These are phyloP conservation scores for Euwallacea similis DNA, from an alignment of 1,140 invertebrate species.

Conservation along the genomic window DNA sequence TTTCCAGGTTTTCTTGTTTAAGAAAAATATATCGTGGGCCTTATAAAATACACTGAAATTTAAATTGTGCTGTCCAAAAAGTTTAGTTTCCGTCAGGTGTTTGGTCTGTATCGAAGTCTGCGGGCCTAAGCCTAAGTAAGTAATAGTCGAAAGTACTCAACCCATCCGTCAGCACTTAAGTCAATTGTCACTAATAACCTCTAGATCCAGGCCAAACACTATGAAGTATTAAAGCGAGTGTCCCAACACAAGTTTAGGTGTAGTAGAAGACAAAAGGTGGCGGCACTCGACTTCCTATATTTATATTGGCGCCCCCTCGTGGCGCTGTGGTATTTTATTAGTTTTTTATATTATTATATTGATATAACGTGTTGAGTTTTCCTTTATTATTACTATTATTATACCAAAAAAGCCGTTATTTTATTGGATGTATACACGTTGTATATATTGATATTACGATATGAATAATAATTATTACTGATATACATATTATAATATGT, in stretches of 20 bases:
- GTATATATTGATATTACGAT: constrained; percentile 54
- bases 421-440: constrained; percentile 54
- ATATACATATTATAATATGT: constrained; percentile 46
- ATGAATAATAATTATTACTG: constrained; percentile 34
- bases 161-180: constrained; percentile 14
- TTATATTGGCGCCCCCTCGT: constrained; percentile 9
- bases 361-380: constrained; percentile 39
- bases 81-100: constrained; percentile 38
- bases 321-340: constrained; percentile 46
- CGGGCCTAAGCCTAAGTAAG: background rate
- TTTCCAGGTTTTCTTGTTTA: constrained; percentile 47
- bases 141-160: background rate
- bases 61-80: constrained; percentile 56
- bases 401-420: constrained; percentile 54
- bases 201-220: constrained; percentile 12
- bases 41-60: constrained; percentile 57
- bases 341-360: constrained; percentile 1
- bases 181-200: constrained; percentile 21
- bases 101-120: constrained; percentile 8
- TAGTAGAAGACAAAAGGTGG: background rate
- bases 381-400: constrained; percentile 38
- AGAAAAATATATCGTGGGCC: constrained; percentile 57
- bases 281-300: constrained; percentile 34
- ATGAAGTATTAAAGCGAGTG: constrained; percentile 27
- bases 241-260: constrained; percentile 19